These are phyloP conservation scores for Nycticorax nycticorax DNA, from an alignment of 2,113 vertebrate species.

Conservation along the genomic window DNA sequence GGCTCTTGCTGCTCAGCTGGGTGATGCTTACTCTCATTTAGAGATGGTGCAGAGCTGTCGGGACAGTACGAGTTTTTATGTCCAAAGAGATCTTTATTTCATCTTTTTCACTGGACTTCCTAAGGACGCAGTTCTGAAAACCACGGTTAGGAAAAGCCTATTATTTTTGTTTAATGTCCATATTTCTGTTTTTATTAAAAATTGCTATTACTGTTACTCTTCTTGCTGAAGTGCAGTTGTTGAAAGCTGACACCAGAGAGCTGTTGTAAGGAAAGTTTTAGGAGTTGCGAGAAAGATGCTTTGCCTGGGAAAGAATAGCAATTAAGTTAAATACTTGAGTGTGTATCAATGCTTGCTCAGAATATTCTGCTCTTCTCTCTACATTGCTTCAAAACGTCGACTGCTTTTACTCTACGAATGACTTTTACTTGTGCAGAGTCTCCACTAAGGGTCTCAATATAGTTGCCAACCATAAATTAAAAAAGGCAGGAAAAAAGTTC, in stretches of 20 bases:
- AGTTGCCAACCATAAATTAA: background rate
- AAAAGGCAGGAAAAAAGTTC: background rate
- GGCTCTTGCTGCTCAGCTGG: background rate
- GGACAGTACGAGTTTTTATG: rapidly evolving
- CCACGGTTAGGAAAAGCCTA: no score
- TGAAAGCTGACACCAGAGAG: background rate
- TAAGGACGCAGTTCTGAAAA: background rate
- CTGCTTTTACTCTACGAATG: background rate
- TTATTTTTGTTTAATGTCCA: rapidly evolving
- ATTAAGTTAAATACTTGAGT: background rate
- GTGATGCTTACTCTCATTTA: rapidly evolving
- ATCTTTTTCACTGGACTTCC: background rate
- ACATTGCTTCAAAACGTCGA: background rate
- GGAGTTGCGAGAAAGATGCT: background rate
- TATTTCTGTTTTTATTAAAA: background rate
- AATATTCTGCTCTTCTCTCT: background rate
- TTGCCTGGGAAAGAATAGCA: background rate
- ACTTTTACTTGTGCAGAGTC: background rate
- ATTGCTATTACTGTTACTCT: rapidly evolving
- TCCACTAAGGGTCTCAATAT: background rate
- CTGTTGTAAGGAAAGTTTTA: background rate
- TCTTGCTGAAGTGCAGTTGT: background rate
- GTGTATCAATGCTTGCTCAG: background rate
- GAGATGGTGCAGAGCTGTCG: background rate
- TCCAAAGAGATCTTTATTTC: background rate